phyloP scores from a whole-genome alignment of 2,113 vertebrate species.

The Zosterops japonicus region DNA sequence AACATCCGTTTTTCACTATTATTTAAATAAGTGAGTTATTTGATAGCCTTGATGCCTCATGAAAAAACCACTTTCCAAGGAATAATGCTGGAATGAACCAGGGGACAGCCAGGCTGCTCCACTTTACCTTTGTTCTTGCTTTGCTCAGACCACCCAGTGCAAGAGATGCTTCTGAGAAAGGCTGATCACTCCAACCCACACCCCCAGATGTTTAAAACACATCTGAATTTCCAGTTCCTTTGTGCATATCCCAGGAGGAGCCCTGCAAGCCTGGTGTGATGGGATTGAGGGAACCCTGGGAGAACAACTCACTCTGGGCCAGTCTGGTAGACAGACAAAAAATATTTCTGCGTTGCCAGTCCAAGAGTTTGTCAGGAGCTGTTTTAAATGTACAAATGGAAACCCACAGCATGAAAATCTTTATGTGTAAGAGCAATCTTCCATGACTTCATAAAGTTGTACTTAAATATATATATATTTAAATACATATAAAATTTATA shows the following conservation, averaged over 20 bases:
- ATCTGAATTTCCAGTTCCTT: not conserved
- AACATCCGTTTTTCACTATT: not conserved
- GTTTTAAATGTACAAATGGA: accelerated
- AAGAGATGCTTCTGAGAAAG: not conserved
- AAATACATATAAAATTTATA: too few species aligned
- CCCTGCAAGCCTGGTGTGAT: accelerated
- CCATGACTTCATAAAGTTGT: not conserved
- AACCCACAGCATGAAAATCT: not conserved
- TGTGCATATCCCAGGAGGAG: not conserved
- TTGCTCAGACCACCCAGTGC: not conserved
- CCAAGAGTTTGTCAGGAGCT: not conserved
- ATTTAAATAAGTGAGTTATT: not conserved
- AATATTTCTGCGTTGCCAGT: not conserved
- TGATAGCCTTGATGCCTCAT: not conserved
- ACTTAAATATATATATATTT: too few species aligned
- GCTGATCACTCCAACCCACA: not conserved
- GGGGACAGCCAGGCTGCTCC: not conserved
- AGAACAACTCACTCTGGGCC: not conserved
- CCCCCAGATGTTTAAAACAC: not conserved
- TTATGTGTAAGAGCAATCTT: not conserved
- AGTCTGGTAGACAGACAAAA: not conserved
- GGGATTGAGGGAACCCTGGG: not conserved
- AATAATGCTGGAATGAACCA: not conserved
- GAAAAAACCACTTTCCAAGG: not conserved
- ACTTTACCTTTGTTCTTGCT: not conserved